These are phyloP conservation scores for Pyxicephalus adspersus DNA, from an alignment of 2,113 vertebrate species.

Conservation along the genomic window DNA sequence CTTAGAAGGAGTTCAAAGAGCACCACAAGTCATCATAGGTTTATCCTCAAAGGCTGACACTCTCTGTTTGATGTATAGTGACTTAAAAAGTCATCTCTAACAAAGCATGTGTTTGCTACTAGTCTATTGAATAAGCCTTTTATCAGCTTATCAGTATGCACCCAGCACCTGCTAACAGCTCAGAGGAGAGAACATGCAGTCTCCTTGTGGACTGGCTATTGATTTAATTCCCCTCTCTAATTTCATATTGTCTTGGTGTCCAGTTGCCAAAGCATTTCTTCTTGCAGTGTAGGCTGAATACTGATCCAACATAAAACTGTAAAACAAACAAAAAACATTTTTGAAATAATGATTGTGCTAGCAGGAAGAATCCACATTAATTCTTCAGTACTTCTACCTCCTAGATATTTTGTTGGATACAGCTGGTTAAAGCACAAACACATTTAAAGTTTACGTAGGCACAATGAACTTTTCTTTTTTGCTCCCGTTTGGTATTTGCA, in stretches of 20 bases:
- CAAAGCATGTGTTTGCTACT: slow-evolving; percentile 74
- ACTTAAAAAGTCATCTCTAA: slow-evolving; percentile 77
- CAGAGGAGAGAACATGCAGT: slow-evolving; percentile 66
- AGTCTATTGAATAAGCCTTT: slow-evolving; percentile 72
- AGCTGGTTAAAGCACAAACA: too few species aligned
- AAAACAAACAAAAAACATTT: slow-evolving; percentile 38
- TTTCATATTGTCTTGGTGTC: slow-evolving; percentile 69
- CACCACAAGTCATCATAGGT: slow-evolving; percentile 75
- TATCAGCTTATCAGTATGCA: slow-evolving; percentile 79
- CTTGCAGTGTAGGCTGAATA: slow-evolving; percentile 60
- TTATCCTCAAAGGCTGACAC: slow-evolving; percentile 80
- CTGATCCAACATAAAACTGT: slow-evolving; percentile 47
- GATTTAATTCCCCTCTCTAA: slow-evolving; percentile 73
- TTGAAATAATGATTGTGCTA: slow-evolving; percentile 30
- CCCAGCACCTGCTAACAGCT: slow-evolving; percentile 68
- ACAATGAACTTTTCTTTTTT: too few species aligned
- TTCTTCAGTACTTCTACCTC: background rate
- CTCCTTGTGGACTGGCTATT: slow-evolving; percentile 68
- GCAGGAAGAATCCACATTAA: background rate
- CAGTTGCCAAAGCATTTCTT: slow-evolving; percentile 60
- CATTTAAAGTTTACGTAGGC: too few species aligned
- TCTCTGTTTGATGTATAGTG: slow-evolving; percentile 78
- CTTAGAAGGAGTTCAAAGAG: slow-evolving; percentile 77
- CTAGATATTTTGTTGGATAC: background rate
- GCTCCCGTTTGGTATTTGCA: too few species aligned